Base-by-base conservation (phyloP, 2,888 invertebrate species). In the Apeira syringaria region DNA sequence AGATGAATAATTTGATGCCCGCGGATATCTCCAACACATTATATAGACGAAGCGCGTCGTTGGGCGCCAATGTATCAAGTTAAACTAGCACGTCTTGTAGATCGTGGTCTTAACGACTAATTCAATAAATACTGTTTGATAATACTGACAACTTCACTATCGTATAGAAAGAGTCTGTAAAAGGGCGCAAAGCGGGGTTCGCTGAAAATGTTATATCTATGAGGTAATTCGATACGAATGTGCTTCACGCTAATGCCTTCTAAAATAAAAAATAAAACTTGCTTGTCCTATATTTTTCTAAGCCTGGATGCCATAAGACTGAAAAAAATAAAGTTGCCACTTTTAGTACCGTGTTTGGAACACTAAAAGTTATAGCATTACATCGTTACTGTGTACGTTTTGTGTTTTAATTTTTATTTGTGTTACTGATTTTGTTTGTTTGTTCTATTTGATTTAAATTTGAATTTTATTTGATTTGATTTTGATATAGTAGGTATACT, bases 121-220 rank as follows among this genome's bases (percentile, higher is more conserved):
- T 59, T 50, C 27, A 50, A 45, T 59, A 57, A 80, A 81, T 83
- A 82, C 70, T 70, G 66, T 60, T 53, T 33, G 47, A 47, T 64
- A 47, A 74, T 77, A 77, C 83, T 80, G 77, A 64, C 54, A 59
- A 68, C 54, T 65, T 50, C 36, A 47, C 40, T 59, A 59, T 52
- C 59, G 59, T 62, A 56, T 56, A 50, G 53, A 53, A 61, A 56
- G 62, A 67, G 66, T 64, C 60, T 57, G 51, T 52, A 53, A 45
- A 35, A 56, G 33, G n/a, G 13, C 5, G 36, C 32, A 37, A 35
- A 40, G 30, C 13, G n/a, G 9, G 11, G 20, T 18, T 28, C 39
- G 39, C 34, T 3, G 26, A 37, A 24, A 18, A n/a, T 30, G 25
- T 7, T 15, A 9, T 7, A 11, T 12, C 7, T 34, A 12, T 5